Evolutionary conservation across 2,888 invertebrate genomes (phyloP), one percentile per base, ranked within the genome.

Genomic region (Venustoraphidia nigricollis): DNA sequence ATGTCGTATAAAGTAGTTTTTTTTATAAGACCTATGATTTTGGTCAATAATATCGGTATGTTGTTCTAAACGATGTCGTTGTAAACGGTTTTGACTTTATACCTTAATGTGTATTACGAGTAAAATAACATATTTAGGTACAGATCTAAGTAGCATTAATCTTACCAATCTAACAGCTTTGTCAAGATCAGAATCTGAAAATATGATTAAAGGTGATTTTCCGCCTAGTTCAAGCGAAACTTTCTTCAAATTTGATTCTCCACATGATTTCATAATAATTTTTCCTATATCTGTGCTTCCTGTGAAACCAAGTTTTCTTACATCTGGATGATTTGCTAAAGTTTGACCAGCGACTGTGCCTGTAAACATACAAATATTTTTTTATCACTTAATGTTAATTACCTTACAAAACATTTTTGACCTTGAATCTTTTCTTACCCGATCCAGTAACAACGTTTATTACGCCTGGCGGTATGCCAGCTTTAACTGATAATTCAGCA

Each of bases 401-500:
- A 11, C 11, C 10, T 43, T 43, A 36, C 11, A 44, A 35, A 41
- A 13, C 39, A 39, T 9, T 39, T 39, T 39, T 11, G 10, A 13
- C 2, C 10, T 39, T 8, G 2, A 39, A 39, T 39, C 8, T 17
- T 10, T 41, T 48, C 50, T 53, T 58, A 74, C 81, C 82, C 57
- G 80, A 81, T 51, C 95, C 95, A 0, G 94, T 81, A 1, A 96
- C 64, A 40, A 97, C 83, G 68, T 96, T 97, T 56, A 97, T 83
- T 0, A 96, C 96, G 5, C 96, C 96, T 0, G 86, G 79, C 0
- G 96, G 96, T 53, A 97, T 83, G 10, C 96, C 96, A n/a, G 96
- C 96, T 53, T 73, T 75, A 0, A 78, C 88, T 0, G 86, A 77
- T 3, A 97, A 72, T 66, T 96, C 95, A 1, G 94, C 95, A 65